Conservation (phyloP, 2,888 invertebrate genomes). For the Drosophila pseudotalamancana region DNA sequence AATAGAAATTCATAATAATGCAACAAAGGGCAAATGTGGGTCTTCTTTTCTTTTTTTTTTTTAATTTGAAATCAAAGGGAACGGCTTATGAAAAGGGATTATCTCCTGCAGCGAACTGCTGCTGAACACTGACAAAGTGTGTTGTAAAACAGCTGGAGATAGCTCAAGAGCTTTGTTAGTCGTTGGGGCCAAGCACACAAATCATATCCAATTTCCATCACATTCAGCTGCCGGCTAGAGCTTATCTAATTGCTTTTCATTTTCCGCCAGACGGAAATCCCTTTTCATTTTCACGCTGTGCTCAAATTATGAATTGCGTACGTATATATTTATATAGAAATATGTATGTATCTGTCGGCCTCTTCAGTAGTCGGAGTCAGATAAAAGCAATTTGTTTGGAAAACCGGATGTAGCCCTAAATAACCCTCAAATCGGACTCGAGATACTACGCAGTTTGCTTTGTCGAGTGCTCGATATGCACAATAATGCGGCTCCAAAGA, state of each 20-base stretch:
- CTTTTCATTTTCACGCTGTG: constrained; percentile 64
- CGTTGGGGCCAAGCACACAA: constrained; percentile 10
- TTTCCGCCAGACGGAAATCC: constrained; percentile 48
- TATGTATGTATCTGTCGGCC: constrained; percentile 5
- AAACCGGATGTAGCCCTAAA: constrained; percentile 41
- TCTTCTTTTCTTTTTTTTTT: neutral
- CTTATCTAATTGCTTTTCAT: constrained; percentile 74
- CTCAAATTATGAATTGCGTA: constrained; percentile 62
- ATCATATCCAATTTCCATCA: constrained; percentile 59
- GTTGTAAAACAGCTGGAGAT: constrained; percentile 27
- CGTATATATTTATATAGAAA: constrained; percentile 9
- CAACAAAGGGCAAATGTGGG: neutral
- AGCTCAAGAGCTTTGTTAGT: neutral
- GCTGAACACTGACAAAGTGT: constrained; percentile 1
- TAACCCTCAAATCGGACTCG: constrained; percentile 36
- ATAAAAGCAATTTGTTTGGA: constrained; percentile 71
- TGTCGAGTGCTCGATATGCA: constrained; percentile 60
- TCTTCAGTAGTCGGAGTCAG: constrained; percentile 25
- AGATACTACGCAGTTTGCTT: constrained; percentile 34
- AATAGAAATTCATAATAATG: neutral
- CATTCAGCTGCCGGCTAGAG: constrained; percentile 45
- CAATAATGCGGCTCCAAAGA: constrained; percentile 68
- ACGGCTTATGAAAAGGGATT: neutral
- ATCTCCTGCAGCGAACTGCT: neutral
- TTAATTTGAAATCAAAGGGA: constrained; percentile 14